Conservation (phyloP, 2,113 vertebrate genomes). For the Aplodontia rufa region DNA sequence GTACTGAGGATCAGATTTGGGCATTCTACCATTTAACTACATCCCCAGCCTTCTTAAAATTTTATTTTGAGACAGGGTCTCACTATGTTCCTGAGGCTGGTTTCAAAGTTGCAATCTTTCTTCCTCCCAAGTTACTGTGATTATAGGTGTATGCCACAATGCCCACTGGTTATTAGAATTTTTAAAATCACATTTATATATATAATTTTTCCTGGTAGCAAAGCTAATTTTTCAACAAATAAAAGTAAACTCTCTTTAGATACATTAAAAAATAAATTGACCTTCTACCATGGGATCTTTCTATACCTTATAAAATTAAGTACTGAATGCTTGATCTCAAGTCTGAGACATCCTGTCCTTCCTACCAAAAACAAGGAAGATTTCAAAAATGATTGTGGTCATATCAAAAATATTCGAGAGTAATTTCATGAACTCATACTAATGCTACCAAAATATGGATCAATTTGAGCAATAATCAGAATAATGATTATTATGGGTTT, state of each 20-base stretch:
- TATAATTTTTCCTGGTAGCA: neutral
- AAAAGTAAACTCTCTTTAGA: neutral
- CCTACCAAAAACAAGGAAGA: neutral
- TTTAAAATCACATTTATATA: neutral
- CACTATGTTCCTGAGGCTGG: too few relatives aligned
- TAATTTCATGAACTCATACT: neutral
- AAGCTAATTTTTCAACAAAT: conserved; percentile 21
- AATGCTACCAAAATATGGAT: neutral
- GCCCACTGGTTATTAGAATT: neutral
- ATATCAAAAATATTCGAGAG: neutral
- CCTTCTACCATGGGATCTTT: neutral
- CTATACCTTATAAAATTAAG: neutral
- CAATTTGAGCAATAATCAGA: neutral
- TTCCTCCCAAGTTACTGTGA: too few relatives aligned
- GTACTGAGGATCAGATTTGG: too few relatives aligned
- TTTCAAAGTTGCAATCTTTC: too few relatives aligned
- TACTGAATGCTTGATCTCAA: neutral
- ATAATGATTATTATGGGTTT: neutral
- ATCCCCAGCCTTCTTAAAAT: too few relatives aligned
- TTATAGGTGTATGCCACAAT: too few relatives aligned
- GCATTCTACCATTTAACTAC: too few relatives aligned
- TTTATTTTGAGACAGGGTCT: too few relatives aligned
- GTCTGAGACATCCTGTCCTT: neutral
- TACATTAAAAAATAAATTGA: conserved; percentile 22
- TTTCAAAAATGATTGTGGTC: neutral